Evolutionary conservation across 2,797 vertebrate species (phyloP), one percentile per base, ranked within the genome.

Genomic region (Acipenser oxyrinchus): DNA sequence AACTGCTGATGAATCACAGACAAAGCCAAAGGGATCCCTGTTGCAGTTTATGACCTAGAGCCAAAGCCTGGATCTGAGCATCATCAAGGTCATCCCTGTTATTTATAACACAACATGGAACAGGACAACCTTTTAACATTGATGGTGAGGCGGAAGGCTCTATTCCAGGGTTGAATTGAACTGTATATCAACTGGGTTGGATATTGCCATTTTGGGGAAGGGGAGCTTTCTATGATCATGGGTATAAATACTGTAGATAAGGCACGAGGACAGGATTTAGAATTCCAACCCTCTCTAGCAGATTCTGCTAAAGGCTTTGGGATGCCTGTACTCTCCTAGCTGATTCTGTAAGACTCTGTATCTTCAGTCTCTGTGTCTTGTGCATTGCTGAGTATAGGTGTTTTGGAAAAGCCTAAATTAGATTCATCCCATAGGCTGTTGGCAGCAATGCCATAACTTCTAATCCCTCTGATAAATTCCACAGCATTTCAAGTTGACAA

Each of bases 171-270:
- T 65, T 66, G 63, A 77, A 80, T 78, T 75, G 70, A 74, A 75
- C 64, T 23, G 67, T 80, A 77, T 63, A 78, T 80, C 78, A 80
- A 72, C 63, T 60, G 69, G 62, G 65, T 63, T 48, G 66, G 62
- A 23, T 67, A 59, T 55, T 66, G 60, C 13, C 49, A 23, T n/a
- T 37, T 37, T 59, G 51, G 52, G 50, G n/a, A 51, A 58, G 60
- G 10, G 48, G 15, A 62, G 69, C 51, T 73, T 75, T 72, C 75
- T 72, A 63, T 63, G 68, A 69, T 70, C 75, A 72, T 59, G 67
- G 61, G 68, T 65, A 58, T 62, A 58, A 51, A 57, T 65, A 65
- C 64, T 73, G 60, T 66, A 67, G 70, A 69, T 69, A 62, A 73
- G 55, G 63, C 67, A 37, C 52, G 69, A 15, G 61, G 66, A 69